phyloP scores from a whole-genome alignment of 2,113 vertebrate species.

The Rhinichthys klamathensis region DNA sequence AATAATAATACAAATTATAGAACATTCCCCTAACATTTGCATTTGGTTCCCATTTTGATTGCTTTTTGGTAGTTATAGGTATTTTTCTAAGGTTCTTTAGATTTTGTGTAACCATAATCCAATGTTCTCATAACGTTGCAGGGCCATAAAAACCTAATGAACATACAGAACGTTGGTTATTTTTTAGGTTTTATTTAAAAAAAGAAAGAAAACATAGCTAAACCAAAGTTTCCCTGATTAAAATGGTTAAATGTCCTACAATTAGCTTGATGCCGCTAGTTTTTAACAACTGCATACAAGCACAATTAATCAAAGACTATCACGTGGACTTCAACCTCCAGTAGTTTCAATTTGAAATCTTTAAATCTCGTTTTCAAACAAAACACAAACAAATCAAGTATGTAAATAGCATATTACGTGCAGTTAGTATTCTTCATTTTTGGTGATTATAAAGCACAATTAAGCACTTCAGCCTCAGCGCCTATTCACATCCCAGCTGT shows the following conservation, averaged over 20 bases:
- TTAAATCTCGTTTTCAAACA: neutral
- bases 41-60: neutral
- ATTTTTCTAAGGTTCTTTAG: neutral
- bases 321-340: neutral
- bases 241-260: neutral
- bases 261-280: neutral
- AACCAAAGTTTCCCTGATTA: too few species aligned
- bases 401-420: constrained; percentile 70
- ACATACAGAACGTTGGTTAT: neutral
- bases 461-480: constrained; percentile 71
- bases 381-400: constrained; percentile 66
- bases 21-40: neutral
- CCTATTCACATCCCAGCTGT: constrained; percentile 75
- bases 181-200: neutral
- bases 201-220: too few species aligned
- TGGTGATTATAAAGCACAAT: constrained; percentile 73
- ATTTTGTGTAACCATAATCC: neutral
- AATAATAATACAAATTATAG: neutral
- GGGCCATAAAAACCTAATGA: too few species aligned
- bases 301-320: neutral
- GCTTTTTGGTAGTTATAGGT: neutral
- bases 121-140: neutral
- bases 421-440: constrained; percentile 71
- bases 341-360: neutral
- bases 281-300: neutral